A percentile compares a stretch with the other conserved stretches of the same genome.
These are phyloP conservation scores for Phymanthus crucifer DNA, from an alignment of 92 coral and sea anemone genomes.

Conservation along the genomic window DNA sequence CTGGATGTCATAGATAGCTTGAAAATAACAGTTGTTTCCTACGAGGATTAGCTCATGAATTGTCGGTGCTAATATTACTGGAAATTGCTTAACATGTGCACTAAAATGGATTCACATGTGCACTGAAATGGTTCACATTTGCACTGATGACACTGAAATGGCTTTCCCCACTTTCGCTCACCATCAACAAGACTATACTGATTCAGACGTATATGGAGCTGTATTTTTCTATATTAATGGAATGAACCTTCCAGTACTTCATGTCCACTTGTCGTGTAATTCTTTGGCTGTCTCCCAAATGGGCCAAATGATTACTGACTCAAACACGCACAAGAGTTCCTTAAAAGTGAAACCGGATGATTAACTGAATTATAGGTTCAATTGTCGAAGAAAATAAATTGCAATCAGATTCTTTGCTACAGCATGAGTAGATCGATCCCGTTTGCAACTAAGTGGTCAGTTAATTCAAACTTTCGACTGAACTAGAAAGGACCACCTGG, in stretches of 20 bases:
- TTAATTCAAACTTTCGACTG: neutral
- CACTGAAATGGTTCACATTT: neutral
- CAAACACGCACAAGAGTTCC: neutral
- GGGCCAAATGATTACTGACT: neutral
- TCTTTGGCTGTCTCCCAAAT: neutral
- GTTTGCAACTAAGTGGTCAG: neutral
- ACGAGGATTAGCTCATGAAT: neutral
- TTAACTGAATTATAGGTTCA: neutral
- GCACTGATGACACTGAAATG: neutral
- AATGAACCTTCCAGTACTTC: no score
- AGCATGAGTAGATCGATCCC: no score
- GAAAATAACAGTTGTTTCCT: neutral
- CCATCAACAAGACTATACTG: no score
- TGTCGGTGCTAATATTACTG: neutral
- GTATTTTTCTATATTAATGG: no score
- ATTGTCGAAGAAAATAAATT: no score
- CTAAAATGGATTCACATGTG: neutral
- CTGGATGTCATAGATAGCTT: neutral
- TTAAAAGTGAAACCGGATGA: neutral
- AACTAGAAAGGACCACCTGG: no score
- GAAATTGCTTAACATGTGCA: neutral
- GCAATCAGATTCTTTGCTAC: no score
- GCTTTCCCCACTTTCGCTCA: neutral
- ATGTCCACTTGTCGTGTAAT: neutral
- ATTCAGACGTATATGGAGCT: no score